Base-by-base conservation (phyloP, 1,140 invertebrate genomes). In the Mesaphorura yosii region DNA sequence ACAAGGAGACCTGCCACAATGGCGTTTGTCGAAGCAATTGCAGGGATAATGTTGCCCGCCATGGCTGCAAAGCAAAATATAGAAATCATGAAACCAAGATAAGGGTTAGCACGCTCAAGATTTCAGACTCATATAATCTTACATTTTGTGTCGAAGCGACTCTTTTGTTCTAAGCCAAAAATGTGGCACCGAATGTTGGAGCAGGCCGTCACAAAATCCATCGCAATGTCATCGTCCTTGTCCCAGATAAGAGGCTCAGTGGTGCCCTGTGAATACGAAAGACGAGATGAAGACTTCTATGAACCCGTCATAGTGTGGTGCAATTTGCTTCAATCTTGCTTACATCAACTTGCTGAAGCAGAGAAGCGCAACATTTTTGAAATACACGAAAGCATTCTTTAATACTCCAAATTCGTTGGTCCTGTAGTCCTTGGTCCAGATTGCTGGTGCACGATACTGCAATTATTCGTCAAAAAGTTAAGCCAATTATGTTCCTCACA, bases 1-100 rank as follows among this genome's bases (percentile, higher is more conserved):
- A 98, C 88, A 17, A 94, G 86, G 3, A 98, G 72, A 0, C 92
- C 95, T 22, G 92, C 92, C 40, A 98, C 84, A 54, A 98, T 88
- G 0, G 95, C 94, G 68, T 99, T 99, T 2, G 94, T 96, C 2
- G 94, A 95, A 1, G 95, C 94, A 66, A 99, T 98, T 0, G 95
- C 95, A 39, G 95, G 94, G 65, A 98, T 95, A 55, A 98, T 98
- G 64, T 88, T 88, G 1, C 95, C 94, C 12, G 95, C 95, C 87
- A 98, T 97, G 25, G 94, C 88, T 91, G 68, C 70, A 48, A 64
- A 65, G 55, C 58, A 61, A 50, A 41, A 51, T 27, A 49, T 42
- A 10, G 17, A 41, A 48, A 28, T 1, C 45, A 53, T 7, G 15
- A n/a, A 17, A 12, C 51, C 7, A 41, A 46, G 27, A 23, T 10